Conservation (phyloP, 2,888 invertebrate genomes). For the Lepidochrysops patricia region DNA sequence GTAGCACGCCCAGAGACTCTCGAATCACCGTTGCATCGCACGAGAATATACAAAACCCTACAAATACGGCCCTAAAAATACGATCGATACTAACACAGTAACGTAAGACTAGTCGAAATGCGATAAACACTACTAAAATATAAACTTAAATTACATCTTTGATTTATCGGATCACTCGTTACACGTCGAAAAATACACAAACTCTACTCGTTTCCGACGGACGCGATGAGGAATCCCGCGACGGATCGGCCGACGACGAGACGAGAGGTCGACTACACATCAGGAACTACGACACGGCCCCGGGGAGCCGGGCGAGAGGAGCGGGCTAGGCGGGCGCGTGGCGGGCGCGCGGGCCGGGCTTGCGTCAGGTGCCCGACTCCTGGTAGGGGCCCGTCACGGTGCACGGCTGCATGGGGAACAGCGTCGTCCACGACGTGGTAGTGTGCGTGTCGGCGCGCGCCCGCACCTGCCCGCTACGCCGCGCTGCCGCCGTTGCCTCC, state of each 20-base stretch:
- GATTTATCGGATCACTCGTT: slow-evolving; percentile 69
- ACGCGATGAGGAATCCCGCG: slow-evolving; percentile 49
- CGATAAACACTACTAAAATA: slow-evolving; percentile 66
- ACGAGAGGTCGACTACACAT: slow-evolving; percentile 31
- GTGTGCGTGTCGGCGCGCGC: slow-evolving; percentile 80
- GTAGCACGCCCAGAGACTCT: slow-evolving; percentile 46
- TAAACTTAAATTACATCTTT: slow-evolving; percentile 72
- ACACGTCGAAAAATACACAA: slow-evolving; percentile 56
- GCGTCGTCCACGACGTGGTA: slow-evolving; percentile 88
- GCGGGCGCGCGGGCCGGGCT: slow-evolving; percentile 31
- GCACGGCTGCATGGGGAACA: slow-evolving; percentile 91
- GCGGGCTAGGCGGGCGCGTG: not conserved
- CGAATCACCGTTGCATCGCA: slow-evolving; percentile 48
- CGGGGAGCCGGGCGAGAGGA: slow-evolving; percentile 11
- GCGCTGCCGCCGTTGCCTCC: slow-evolving; percentile 51
- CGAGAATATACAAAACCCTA: slow-evolving; percentile 67
- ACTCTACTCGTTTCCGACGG: slow-evolving; percentile 62
- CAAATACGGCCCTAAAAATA: slow-evolving; percentile 55
- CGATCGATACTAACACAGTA: slow-evolving; percentile 60
- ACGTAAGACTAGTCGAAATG: slow-evolving; percentile 74
- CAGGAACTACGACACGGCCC: slow-evolving; percentile 54
- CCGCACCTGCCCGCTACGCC: slow-evolving; percentile 61
- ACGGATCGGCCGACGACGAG: slow-evolving; percentile 38
- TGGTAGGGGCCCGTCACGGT: slow-evolving; percentile 90
- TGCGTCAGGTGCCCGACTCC: slow-evolving; percentile 74